Evolutionary conservation across 2,113 vertebrate species (phyloP).

Genomic region (Grallaria varia): DNA sequence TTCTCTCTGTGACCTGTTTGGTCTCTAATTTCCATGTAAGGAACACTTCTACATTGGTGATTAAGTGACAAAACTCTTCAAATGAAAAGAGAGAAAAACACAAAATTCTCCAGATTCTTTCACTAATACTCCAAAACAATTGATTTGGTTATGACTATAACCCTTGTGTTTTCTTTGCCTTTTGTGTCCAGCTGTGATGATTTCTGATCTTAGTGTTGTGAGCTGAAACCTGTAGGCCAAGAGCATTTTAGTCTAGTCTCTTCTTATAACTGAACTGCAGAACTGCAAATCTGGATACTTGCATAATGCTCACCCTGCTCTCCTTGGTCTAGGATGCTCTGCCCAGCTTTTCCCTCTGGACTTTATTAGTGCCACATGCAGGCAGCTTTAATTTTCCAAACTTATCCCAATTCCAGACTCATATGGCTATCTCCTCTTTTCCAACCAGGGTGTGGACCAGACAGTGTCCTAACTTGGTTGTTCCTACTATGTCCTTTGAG

Average conservation of each 20-base stretch:
- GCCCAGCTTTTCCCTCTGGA: not conserved
- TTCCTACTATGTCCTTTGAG: not conserved
- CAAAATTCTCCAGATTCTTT: not conserved
- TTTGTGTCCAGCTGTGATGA: not conserved
- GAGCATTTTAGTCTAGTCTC: not conserved
- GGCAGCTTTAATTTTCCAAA: not conserved
- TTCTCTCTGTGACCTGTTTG: not conserved
- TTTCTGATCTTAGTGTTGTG: not conserved
- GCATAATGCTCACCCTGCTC: not conserved
- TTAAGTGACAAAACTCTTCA: not conserved
- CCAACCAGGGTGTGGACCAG: not conserved
- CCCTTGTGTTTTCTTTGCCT: not conserved
- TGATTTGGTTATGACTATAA: not conserved
- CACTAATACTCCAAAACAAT: conserved; percentile 11
- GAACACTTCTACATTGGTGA: not conserved
- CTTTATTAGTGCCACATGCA: not conserved
- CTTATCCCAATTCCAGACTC: not conserved
- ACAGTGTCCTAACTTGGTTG: not conserved
- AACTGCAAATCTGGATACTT: not conserved
- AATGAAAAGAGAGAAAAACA: not conserved
- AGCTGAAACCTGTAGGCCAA: not conserved
- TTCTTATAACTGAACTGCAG: not conserved
- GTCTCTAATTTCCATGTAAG: not conserved
- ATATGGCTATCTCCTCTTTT: not conserved
- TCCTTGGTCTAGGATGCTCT: not conserved